A percentile compares a stretch with the other conserved stretches of the same genome.
Conservation (phyloP, 2,113 vertebrate species). For the Pangasianodon gigas region DNA sequence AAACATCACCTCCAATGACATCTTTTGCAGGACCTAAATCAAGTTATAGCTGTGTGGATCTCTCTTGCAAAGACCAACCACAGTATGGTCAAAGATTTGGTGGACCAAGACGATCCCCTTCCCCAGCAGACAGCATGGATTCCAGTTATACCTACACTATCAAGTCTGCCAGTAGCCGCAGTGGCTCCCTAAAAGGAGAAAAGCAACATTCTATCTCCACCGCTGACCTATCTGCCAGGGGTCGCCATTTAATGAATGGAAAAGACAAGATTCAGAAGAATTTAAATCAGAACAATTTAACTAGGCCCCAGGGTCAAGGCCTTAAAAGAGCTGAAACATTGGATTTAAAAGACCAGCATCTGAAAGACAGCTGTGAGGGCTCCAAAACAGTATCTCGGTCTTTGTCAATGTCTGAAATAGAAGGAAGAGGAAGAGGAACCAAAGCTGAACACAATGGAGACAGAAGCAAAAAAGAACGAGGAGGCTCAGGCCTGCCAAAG, state of each 20-base stretch:
- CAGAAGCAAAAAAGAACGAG: conserved; percentile 32
- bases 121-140: conserved; percentile 73
- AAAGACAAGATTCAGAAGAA: conserved; percentile 49
- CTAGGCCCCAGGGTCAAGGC: conserved; percentile 14
- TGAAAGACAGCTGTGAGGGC: conserved; percentile 11
- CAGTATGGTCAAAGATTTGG: conserved; percentile 62
- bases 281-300: conserved; percentile 46
- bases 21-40: conserved; percentile 29
- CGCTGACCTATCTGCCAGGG: conserved; percentile 65
- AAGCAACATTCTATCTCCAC: conserved; percentile 67
- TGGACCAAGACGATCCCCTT: conserved; percentile 65
- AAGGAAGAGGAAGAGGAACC: conserved; percentile 55
- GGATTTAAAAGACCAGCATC: conserved; percentile 49
- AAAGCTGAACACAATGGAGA: conserved; percentile 19
- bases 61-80: conserved; percentile 59
- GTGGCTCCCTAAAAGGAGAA: conserved; percentile 56
- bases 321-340: conserved; percentile 43
- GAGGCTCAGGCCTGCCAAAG: conserved; percentile 54
- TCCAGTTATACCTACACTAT: conserved; percentile 77
- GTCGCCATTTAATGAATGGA: conserved; percentile 57
- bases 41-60: conserved; percentile 69
- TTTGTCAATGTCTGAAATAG: conserved; percentile 69
- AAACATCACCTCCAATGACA: conserved; percentile 23
- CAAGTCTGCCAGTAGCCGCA: conserved; percentile 63
- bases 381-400: conserved; percentile 60